Conservation (phyloP, 2,113 vertebrate species). For the Micronisus gabar region DNA sequence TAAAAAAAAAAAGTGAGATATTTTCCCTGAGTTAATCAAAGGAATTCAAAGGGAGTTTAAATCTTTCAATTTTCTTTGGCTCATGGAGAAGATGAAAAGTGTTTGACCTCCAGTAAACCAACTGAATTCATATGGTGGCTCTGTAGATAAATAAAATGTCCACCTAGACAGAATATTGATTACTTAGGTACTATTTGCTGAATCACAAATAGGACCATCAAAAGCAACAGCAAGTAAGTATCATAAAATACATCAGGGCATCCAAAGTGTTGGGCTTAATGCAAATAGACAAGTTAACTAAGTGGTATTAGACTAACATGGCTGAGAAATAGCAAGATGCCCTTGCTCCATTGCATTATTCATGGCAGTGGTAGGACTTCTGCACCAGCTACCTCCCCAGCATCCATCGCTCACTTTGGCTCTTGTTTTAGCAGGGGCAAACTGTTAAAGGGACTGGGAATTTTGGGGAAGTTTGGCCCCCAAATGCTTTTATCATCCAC, state of each 20-base stretch:
- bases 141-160: conserved; percentile 39
- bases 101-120: conserved; percentile 37
- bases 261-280: background rate
- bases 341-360: background rate
- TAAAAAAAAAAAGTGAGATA: background rate
- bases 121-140: conserved; percentile 12
- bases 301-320: background rate
- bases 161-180: conserved; percentile 48
- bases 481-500: background rate
- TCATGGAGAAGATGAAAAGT: conserved; percentile 29
- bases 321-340: background rate
- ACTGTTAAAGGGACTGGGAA: background rate
- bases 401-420: background rate
- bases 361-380: background rate
- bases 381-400: background rate
- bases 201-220: conserved; percentile 28
- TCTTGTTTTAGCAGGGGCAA: background rate
- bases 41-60: conserved; percentile 40
- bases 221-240: background rate
- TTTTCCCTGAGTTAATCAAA: conserved; percentile 40
- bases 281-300: conserved; percentile 12
- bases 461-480: background rate
- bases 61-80: conserved; percentile 40
- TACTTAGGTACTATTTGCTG: conserved; percentile 6
- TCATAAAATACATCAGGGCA: background rate